Conservation (phyloP, 2,113 vertebrate species). For the Microtus richardsoni region DNA sequence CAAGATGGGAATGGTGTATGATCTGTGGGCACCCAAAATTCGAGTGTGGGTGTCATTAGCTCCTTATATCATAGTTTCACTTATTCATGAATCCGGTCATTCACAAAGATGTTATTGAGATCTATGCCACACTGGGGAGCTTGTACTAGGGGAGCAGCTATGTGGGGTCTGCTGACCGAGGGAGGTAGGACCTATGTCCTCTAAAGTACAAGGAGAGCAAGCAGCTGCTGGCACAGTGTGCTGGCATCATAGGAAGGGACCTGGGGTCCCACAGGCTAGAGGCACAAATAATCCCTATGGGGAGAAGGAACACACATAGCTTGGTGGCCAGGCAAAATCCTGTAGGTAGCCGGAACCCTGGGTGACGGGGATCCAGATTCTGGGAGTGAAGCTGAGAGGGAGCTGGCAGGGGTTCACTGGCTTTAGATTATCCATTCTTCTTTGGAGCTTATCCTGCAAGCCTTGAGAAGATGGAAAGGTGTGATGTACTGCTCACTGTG, state of each 20-base stretch:
- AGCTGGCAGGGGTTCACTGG: background rate
- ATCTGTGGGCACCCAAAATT: background rate
- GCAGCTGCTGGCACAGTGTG: too few relatives aligned
- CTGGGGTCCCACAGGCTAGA: background rate
- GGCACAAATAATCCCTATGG: rapidly evolving
- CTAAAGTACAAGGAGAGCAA: background rate
- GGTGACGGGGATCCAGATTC: rapidly evolving
- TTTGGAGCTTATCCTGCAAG: background rate
- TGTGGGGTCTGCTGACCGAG: too few relatives aligned
- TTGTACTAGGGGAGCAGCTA: background rate
- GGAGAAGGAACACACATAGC: background rate
- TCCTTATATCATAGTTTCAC: background rate
- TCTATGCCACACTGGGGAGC: background rate
- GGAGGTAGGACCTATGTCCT: background rate
- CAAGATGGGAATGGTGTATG: rapidly evolving
- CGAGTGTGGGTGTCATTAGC: too few relatives aligned
- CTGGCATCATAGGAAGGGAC: background rate
- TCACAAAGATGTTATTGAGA: background rate
- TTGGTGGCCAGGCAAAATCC: background rate
- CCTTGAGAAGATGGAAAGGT: background rate
- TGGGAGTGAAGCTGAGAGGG: background rate
- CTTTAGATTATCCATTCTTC: background rate
- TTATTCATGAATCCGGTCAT: background rate
- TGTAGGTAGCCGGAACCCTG: rapidly evolving
- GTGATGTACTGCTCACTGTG: background rate